phyloP scores from a whole-genome alignment of 1,140 invertebrate genomes.

The Ceratina australensis region DNA sequence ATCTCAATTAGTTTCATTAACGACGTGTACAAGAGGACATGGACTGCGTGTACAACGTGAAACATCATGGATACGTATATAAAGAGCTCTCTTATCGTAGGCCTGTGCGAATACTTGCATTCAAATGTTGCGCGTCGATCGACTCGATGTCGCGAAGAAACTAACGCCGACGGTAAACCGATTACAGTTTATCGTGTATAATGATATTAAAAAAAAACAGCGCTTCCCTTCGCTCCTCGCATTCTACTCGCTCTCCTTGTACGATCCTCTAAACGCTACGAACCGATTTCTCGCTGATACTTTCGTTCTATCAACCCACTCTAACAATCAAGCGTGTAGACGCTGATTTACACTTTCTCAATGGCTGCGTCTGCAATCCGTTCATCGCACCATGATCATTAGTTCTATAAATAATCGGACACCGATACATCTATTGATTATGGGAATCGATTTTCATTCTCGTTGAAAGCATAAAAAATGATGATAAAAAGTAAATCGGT shows the following conservation, averaged over 20 bases:
- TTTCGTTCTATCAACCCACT: constrained; percentile 8
- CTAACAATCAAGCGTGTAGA: constrained; percentile 22
- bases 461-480: background rate
- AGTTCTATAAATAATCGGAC: background rate
- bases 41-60: constrained; percentile 6
- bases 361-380: constrained; percentile 40
- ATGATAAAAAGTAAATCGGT: background rate
- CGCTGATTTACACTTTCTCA: background rate
- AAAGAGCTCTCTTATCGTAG: constrained; percentile 53
- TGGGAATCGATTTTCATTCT: background rate
- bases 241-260: no score
- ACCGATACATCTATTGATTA: background rate
- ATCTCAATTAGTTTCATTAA: constrained; percentile 22
- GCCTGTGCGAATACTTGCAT: constrained; percentile 55
- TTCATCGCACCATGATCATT: constrained; percentile 13
- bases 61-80: constrained; percentile 54
- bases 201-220: constrained; percentile 15
- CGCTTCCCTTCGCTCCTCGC: background rate
- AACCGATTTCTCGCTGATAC: constrained; percentile 6
- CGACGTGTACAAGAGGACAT: constrained; percentile 21
- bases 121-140: constrained; percentile 26
- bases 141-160: constrained; percentile 31
- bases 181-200: background rate
- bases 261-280: background rate
- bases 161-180: background rate